Evolutionary conservation across 1,140 invertebrate species (phyloP), one percentile per base, ranked within the genome.

Genomic region (Ericerus pela): DNA sequence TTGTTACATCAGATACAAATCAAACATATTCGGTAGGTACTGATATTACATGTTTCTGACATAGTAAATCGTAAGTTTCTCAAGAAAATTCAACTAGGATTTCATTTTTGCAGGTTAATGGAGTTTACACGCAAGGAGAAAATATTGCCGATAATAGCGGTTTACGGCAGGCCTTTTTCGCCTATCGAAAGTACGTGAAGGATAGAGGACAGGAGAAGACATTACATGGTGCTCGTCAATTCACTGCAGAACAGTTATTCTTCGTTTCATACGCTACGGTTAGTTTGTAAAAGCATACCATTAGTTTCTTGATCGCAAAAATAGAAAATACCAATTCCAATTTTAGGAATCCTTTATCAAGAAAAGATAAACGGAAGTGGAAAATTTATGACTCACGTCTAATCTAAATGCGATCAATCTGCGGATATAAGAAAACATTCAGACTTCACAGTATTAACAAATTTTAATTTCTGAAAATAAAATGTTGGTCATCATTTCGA

Each of bases 141-240:
- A 94, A 94, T 65, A 87, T 94, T 47, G 90, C 90, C 0, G 90
- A 94, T 66, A 94, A 93, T 65, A 89, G 88, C 3, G 80, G 90
- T 2, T 66, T 96, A 22, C 79, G 83, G 53, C 82, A 90, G 65
- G 84, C 90, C 1, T 78, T 80, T 54, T 65, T 74, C 28, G 89
- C 87, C 11, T 84, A 88, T 60, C 52, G 58, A 33, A 60, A 82
- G 79, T 70, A 73, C 77, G 11, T 66, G 70, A 28, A 72, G 72
- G 57, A 65, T 73, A 57, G 58, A 24, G 56, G 53, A 3, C 20
- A 54, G 33, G 64, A 66, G 27, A 66, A 68, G 0, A 69, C 74
- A 58, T 67, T 92, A 29, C 87, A 88, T 0, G 86, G 88, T 14
- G 77, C 93, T 58, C 79, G 85, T 54, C 64, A 81, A 47, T 79